Evolutionary conservation across 2,113 vertebrate genomes (phyloP), one percentile per base, ranked within the genome.

Genomic region (Pipa parva): DNA sequence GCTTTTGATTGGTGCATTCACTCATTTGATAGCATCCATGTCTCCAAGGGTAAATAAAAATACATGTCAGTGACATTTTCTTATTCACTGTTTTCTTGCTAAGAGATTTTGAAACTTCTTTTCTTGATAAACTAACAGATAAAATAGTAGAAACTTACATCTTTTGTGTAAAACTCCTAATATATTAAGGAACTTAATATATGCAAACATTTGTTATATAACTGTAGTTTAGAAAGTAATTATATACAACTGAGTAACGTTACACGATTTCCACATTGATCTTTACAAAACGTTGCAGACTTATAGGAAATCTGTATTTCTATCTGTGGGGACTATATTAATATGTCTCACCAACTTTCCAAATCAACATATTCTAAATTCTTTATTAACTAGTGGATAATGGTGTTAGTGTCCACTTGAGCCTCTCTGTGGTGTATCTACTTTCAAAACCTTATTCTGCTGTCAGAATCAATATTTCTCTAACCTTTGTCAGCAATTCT

Each of bases 401-500:
- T 52, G 33, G 39, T 63, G 28, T 26, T 18, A n/a, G n/a, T 13
- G 22, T 3, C 10, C 27, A 22, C 27, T 29, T 22, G 20, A 52
- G 18, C 22, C 25, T 10, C 27, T 68, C 36, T 25, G 8, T 25
- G 10, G 33, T 61, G 55, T 48, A 67, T 67, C 21, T 49, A 42
- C 27, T 54, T 54, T 24, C 46, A 26, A 60, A 70, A 54, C 51
- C 57, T n/a, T 42, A 51, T 61, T 42, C 31, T 54, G 10, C 18
- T 70, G 49, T 17, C 7, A 20, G 45, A 59, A 61, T 61, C 66
- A 61, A 70, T 70, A 45, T 28, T 20, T 12, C 51, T 60, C 58
- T 61, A 57, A 70, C 66, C 66, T 69, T 60, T 70, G 66, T 70
- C 66, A 61, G 66, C 66, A 61, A 54, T 70, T 70, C 36, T 45